Evolutionary conservation across 2,113 vertebrate genomes (phyloP).

Genomic region (Rutilus rutilus): DNA sequence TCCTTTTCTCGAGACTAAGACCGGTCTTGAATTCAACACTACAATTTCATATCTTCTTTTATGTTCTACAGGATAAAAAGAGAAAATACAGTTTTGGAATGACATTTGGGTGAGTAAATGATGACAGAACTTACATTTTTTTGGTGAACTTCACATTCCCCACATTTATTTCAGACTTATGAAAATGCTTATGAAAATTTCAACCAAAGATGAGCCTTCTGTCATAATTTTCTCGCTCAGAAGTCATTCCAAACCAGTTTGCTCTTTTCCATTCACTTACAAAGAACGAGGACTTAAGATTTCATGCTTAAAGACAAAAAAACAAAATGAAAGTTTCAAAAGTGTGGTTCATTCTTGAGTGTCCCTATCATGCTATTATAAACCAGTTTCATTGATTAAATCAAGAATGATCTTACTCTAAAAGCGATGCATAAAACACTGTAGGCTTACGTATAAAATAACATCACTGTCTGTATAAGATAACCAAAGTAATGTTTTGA

Average conservation of each 20-base stretch:
- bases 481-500: neutral
- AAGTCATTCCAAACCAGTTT: neutral
- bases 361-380: neutral
- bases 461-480: neutral
- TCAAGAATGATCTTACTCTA: neutral
- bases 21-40: no score
- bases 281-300: neutral
- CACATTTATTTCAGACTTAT: neutral
- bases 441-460: neutral
- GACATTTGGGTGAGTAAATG: no score
- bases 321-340: neutral
- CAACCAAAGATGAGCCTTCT: neutral
- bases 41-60: no score
- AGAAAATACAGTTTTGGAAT: no score
- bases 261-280: neutral
- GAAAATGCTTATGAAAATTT: neutral
- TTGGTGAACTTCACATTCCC: neutral
- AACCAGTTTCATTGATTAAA: neutral
- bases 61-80: no score
- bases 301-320: neutral
- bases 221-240: neutral
- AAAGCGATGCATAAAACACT: no score
- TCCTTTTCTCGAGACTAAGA: no score
- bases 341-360: neutral
- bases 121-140: neutral